Evolutionary conservation across 2,888 invertebrate species (phyloP).

Genomic region (Torymus aiolomorphi): DNA sequence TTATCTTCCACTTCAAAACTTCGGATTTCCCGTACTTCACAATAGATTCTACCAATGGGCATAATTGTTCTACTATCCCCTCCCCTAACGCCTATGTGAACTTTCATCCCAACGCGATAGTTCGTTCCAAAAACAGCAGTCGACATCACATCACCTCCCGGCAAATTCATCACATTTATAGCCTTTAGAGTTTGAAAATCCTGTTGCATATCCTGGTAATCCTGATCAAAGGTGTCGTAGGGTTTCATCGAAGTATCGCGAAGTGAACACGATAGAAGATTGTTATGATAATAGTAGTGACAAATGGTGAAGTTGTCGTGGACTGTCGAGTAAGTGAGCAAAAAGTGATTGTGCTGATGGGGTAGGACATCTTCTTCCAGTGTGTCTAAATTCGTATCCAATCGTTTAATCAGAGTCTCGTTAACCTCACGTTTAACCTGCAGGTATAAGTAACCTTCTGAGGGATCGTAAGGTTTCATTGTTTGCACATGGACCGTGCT

Average conservation of each 20-base stretch:
- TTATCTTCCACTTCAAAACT: conserved; percentile 16
- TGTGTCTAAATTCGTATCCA: conserved; percentile 14
- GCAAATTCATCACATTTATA: conserved; percentile 4
- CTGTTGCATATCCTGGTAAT: not conserved
- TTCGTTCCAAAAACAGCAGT: not conserved
- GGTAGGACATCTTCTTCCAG: not conserved
- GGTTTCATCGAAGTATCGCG: not conserved
- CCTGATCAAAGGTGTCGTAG: not conserved
- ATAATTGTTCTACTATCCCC: not conserved
- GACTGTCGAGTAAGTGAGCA: conserved; percentile 2
- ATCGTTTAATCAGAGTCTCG: conserved; percentile 3
- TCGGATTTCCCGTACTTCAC: conserved; percentile 15
- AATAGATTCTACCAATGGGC: conserved; percentile 24
- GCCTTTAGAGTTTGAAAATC: not conserved
- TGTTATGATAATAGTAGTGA: not conserved
- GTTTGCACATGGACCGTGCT: conserved; percentile 32
- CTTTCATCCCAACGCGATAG: not conserved
- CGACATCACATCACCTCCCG: conserved; percentile 10
- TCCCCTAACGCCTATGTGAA: conserved; percentile 16
- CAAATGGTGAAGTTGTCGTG: conserved; percentile 29
- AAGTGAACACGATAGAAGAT: conserved; percentile 13
- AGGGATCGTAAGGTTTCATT: not conserved
- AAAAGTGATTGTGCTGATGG: too few relatives aligned
- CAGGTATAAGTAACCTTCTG: conserved; percentile 31
- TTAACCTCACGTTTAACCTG: conserved; percentile 3